phyloP scores from a whole-genome alignment of 1,140 invertebrate genomes.

The Drosophila rufa region DNA sequence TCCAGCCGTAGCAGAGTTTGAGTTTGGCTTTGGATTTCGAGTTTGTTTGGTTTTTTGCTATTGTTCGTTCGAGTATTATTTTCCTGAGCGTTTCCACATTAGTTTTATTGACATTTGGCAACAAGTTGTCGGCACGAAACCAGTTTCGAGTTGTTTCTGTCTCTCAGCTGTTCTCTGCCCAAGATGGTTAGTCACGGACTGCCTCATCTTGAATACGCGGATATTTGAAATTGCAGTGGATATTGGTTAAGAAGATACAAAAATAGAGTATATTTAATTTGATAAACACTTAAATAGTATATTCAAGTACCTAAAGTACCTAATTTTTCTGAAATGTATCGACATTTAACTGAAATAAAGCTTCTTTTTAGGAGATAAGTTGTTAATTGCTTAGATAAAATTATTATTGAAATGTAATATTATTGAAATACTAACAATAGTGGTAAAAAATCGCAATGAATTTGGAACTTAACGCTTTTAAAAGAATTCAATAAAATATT shows the following conservation, averaged over 20 bases:
- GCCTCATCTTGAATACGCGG: conserved; percentile 61
- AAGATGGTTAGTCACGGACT: conserved; percentile 68
- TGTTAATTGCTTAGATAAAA: no score
- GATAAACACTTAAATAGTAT: no score
- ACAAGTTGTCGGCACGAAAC: conserved; percentile 67
- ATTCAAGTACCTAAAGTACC: no score
- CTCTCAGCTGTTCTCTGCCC: conserved; percentile 72
- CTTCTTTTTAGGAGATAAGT: no score
- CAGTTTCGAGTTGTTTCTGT: conserved; percentile 57
- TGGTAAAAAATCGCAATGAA: no score
- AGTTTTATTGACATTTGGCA: conserved; percentile 80
- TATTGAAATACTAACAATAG: no score
- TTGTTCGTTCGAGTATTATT: conserved; percentile 36
- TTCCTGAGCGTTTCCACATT: conserved; percentile 65
- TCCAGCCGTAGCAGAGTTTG: conserved; percentile 20
- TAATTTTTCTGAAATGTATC: no score
- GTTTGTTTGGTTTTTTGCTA: conserved; percentile 18
- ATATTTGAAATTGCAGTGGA: conserved; percentile 37
- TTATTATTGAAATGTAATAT: no score
- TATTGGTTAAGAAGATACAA: conserved; percentile 14
- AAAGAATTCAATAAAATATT: no score
- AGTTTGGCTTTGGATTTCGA: conserved; percentile 23
- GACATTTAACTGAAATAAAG: no score
- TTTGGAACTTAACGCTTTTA: no score
- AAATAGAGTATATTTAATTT: background rate